Conservation (phyloP, 2,888 invertebrate species). For the Agelastica alni region DNA sequence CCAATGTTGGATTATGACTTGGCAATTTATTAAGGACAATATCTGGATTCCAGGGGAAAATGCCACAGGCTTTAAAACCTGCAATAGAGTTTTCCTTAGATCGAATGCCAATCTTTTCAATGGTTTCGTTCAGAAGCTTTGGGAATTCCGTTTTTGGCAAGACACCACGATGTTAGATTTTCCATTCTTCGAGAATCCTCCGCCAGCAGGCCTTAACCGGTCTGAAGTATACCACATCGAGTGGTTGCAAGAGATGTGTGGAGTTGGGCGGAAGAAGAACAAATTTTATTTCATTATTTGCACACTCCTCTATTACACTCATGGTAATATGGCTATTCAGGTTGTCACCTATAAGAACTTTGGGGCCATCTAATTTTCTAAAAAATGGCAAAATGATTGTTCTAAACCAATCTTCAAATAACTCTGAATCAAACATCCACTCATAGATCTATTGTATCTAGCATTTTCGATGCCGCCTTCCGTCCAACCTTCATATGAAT, state of each 20-base stretch:
- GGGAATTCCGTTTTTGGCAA: slow-evolving; percentile 7
- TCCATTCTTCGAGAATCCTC: slow-evolving; percentile 2
- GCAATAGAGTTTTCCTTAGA: slow-evolving; percentile 10
- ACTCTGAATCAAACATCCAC: slow-evolving; percentile 33
- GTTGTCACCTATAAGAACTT: slow-evolving; percentile 47
- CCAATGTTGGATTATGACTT: neutral
- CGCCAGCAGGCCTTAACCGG: neutral
- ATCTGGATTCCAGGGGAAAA: slow-evolving; percentile 11
- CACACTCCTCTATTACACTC: slow-evolving; percentile 36
- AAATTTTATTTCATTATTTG: slow-evolving; percentile 35
- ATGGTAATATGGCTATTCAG: slow-evolving; percentile 36
- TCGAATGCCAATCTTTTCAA: slow-evolving; percentile 6
- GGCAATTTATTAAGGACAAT: slow-evolving; percentile 4
- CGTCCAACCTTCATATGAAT: slow-evolving; percentile 24
- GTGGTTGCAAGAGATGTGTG: slow-evolving; percentile 39
- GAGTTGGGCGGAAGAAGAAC: slow-evolving; percentile 34
- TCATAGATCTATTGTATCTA: slow-evolving; percentile 26
- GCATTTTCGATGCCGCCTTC: slow-evolving; percentile 26
- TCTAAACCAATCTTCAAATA: too few species aligned
- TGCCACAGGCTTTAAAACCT: slow-evolving; percentile 18
- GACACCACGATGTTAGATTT: neutral
- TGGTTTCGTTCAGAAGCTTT: slow-evolving; percentile 9
- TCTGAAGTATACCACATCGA: slow-evolving; percentile 37
- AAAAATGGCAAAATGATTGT: slow-evolving; percentile 17
- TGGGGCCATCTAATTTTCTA: slow-evolving; percentile 31